Evolutionary conservation across 2,797 vertebrate species (phyloP).

Genomic region (Silurus lanzhouensis): DNA sequence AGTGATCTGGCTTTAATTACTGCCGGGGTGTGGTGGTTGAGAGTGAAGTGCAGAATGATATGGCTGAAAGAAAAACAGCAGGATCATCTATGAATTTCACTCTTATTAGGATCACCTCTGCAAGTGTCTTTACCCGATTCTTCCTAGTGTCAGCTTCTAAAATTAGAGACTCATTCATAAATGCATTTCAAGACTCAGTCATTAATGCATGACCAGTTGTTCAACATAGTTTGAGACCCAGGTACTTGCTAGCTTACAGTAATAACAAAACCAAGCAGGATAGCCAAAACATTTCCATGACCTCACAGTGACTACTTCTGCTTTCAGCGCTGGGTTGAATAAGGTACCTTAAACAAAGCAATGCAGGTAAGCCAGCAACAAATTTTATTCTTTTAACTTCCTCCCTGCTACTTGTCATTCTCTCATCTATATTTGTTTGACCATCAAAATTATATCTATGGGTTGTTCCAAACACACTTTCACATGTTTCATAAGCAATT

Average conservation of each 20-base stretch:
- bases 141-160: not conserved
- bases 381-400: not conserved
- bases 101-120: slow-evolving; percentile 14
- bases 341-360: slow-evolving; percentile 12
- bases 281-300: slow-evolving; percentile 31
- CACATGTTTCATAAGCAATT: not conserved
- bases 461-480: not conserved
- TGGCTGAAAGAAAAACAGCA: not conserved
- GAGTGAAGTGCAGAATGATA: slow-evolving; percentile 18
- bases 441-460: not conserved
- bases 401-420: not conserved
- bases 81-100: not conserved
- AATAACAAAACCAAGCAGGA: slow-evolving; percentile 5
- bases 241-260: slow-evolving; percentile 27
- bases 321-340: slow-evolving; percentile 1
- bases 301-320: slow-evolving; percentile 19
- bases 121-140: not conserved
- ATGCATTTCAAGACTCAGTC: not conserved
- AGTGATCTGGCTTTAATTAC: slow-evolving; percentile 38
- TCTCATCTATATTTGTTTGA: not conserved
- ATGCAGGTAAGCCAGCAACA: not conserved
- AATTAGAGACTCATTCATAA: not conserved
- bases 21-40: slow-evolving; percentile 32
- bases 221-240: not conserved
- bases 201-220: not conserved